phyloP scores from a whole-genome alignment of 1,140 invertebrate genomes.

The Phymastichus coffea region DNA sequence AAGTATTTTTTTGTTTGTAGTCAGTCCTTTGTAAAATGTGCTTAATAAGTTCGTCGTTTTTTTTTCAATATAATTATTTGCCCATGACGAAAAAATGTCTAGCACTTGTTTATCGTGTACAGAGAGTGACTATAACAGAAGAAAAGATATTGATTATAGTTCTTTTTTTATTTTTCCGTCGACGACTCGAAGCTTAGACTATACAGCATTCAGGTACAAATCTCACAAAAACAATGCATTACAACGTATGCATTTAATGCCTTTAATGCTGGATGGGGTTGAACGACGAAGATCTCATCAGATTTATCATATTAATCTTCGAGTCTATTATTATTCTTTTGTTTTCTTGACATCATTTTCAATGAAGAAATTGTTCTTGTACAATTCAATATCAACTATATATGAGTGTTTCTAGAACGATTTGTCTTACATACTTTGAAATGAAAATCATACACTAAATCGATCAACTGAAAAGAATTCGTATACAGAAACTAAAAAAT shows the following conservation, averaged over 20 bases:
- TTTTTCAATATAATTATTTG: too few species aligned
- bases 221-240: slow-evolving; percentile 20
- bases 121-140: too few species aligned
- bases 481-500: not conserved
- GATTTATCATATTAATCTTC: not conserved
- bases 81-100: too few species aligned
- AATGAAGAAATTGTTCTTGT: not conserved
- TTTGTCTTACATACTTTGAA: slow-evolving; percentile 31
- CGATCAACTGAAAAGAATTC: too few species aligned
- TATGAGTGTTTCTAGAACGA: slow-evolving; percentile 14
- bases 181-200: slow-evolving; percentile 15
- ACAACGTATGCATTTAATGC: slow-evolving; percentile 27
- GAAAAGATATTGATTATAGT: too few species aligned
- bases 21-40: slow-evolving; percentile 23
- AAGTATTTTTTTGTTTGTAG: slow-evolving; percentile 2
- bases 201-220: slow-evolving; percentile 30
- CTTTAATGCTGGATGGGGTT: too few species aligned
- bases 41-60: slow-evolving; percentile 16
- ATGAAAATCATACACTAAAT: too few species aligned
- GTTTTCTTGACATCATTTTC: slow-evolving; percentile 11
- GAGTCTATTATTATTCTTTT: slow-evolving; percentile 4
- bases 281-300: too few species aligned
- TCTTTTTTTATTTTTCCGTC: too few species aligned
- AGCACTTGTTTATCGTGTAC: too few species aligned
- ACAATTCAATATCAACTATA: not conserved